These are phyloP conservation scores for Podarcis lilfordi DNA, from an alignment of 2,797 vertebrate species.

Conservation along the genomic window DNA sequence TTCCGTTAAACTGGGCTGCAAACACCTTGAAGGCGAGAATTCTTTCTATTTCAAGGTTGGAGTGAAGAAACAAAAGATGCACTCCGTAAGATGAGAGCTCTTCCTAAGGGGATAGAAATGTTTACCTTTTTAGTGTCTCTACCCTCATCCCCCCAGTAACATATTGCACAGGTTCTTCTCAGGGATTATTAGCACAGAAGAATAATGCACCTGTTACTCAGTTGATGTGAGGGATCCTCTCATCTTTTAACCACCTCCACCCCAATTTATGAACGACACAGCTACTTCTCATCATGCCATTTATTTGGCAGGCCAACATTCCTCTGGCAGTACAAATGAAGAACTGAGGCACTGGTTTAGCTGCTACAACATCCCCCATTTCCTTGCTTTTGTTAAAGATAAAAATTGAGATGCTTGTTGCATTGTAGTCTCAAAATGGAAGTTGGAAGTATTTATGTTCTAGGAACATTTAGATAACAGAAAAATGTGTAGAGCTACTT, in stretches of 20 bases:
- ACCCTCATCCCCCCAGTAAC: no score
- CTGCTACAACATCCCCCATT: not conserved
- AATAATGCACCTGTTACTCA: not conserved
- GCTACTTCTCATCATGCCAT: not conserved
- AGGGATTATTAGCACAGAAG: not conserved
- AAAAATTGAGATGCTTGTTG: no score
- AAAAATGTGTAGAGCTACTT: no score
- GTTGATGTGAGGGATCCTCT: no score
- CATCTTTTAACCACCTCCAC: not conserved
- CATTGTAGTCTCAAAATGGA: no score
- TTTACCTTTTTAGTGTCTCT: not conserved
- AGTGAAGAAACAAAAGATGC: not conserved
- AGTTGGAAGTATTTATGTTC: no score
- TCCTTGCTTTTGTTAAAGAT: no score
- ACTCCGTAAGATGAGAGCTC: not conserved
- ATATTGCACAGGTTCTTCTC: no score
- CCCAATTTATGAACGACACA: not conserved
- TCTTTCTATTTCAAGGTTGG: conserved; percentile 14
- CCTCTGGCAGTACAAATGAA: no score
- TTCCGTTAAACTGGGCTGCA: not conserved
- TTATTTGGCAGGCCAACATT: not conserved
- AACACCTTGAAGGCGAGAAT: conserved; percentile 20
- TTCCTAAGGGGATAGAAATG: not conserved
- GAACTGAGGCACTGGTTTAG: no score
- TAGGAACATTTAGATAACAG: no score